phyloP scores from a whole-genome alignment of 2,888 invertebrate genomes.

The Chydorus sphaericus region DNA sequence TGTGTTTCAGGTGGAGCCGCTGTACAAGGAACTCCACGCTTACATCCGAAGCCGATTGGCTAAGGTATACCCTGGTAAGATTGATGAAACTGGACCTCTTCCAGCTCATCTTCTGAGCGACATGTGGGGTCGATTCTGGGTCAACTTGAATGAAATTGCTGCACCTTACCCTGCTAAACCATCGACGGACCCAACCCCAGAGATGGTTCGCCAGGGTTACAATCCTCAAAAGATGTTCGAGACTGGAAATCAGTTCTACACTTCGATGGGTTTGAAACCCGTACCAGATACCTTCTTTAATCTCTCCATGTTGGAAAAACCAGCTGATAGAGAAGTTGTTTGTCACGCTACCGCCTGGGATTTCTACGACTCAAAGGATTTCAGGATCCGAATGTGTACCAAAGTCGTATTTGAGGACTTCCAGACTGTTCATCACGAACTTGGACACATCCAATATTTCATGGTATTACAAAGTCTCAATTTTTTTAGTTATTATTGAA shows the following conservation, averaged over 20 bases:
- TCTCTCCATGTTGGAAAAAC: conserved; percentile 29
- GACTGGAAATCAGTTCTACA: conserved; percentile 30
- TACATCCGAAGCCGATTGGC: conserved; percentile 28
- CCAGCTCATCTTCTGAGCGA: conserved; percentile 34
- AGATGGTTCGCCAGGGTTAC: conserved; percentile 18
- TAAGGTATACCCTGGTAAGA: conserved; percentile 23
- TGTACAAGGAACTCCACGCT: conserved; percentile 30
- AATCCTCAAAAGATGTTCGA: conserved; percentile 19
- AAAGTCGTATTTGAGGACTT: conserved; percentile 22
- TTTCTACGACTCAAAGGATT: conserved; percentile 31
- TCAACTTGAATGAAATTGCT: conserved; percentile 21
- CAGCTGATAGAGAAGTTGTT: conserved; percentile 23
- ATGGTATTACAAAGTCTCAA: conserved; percentile 11
- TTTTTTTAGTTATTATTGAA: not conserved
- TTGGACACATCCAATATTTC: conserved; percentile 26
- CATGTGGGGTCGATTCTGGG: conserved; percentile 26
- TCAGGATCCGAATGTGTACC: conserved; percentile 27
- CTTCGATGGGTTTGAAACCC: conserved; percentile 28
- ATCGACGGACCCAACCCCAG: conserved; percentile 22
- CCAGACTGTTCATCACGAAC: conserved; percentile 24
- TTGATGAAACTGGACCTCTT: conserved; percentile 27
- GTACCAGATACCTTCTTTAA: conserved; percentile 31
- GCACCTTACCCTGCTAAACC: conserved; percentile 23
- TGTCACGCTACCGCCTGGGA: conserved; percentile 34
- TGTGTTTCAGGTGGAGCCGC: conserved; percentile 22